phyloP scores from a whole-genome alignment of 2,113 vertebrate species.

The Xiphophorus hellerii region DNA sequence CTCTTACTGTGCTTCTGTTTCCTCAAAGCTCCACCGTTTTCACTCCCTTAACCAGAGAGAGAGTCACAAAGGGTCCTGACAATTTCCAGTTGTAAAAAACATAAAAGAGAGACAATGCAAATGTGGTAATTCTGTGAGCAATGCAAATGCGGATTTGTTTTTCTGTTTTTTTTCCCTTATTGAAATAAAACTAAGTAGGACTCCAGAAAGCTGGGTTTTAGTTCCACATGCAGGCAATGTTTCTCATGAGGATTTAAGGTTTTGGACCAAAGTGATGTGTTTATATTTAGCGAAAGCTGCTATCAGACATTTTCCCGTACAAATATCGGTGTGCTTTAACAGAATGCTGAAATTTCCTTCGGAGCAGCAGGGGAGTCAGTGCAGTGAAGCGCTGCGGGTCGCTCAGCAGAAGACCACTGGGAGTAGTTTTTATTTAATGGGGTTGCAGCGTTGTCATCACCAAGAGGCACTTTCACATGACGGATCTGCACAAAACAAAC shows the following conservation, averaged over 20 bases:
- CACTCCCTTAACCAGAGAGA: slow-evolving; percentile 43
- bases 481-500: too few relatives aligned
- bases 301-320: too few relatives aligned
- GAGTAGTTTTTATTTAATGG: too few relatives aligned
- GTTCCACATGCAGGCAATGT: not conserved
- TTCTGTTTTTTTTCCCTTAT: slow-evolving; percentile 11
- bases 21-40: slow-evolving; percentile 60
- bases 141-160: slow-evolving; percentile 3
- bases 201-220: not conserved
- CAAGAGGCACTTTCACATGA: too few relatives aligned
- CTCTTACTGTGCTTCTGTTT: slow-evolving; percentile 68
- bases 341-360: too few relatives aligned
- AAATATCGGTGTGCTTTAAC: too few relatives aligned
- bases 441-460: too few relatives aligned
- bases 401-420: too few relatives aligned
- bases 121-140: slow-evolving; percentile 28
- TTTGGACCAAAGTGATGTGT: too few relatives aligned
- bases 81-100: not conserved
- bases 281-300: too few relatives aligned
- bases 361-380: too few relatives aligned
- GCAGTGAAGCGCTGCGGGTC: too few relatives aligned
- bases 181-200: slow-evolving; percentile 27
- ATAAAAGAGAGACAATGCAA: slow-evolving; percentile 19
- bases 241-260: slow-evolving; percentile 1
- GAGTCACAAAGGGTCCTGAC: slow-evolving; percentile 30